Conservation (phyloP, 2,888 invertebrate genomes). For the Andrena hattorfiana region DNA sequence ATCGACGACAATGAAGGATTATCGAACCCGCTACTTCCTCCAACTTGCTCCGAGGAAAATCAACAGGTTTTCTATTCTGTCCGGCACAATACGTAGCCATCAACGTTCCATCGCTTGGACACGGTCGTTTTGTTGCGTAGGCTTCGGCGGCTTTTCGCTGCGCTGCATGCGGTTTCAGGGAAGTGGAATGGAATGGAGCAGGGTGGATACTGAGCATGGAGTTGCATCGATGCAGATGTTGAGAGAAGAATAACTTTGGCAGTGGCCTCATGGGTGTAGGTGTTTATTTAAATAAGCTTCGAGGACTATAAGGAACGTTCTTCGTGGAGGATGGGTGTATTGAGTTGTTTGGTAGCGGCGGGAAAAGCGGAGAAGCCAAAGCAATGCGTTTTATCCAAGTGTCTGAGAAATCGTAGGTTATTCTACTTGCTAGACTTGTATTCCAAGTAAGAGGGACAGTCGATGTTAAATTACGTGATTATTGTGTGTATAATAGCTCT, state of each 20-base stretch:
- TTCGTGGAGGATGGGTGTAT: no score
- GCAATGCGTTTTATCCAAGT: no score
- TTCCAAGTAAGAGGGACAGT: no score
- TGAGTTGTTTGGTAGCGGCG: no score
- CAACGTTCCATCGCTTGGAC: constrained; percentile 40
- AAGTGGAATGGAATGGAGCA: background rate
- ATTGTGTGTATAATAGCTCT: no score
- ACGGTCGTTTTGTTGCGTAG: constrained; percentile 14
- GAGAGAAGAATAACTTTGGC: constrained; percentile 18
- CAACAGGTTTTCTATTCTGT: constrained; percentile 68
- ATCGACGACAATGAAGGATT: constrained; percentile 8
- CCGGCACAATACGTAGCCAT: constrained; percentile 40
- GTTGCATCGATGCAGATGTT: background rate
- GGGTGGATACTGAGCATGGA: background rate
- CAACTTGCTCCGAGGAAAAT: constrained; percentile 49
- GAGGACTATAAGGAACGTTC: no score
- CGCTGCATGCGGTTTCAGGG: constrained; percentile 12
- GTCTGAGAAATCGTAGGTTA: no score
- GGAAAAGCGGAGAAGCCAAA: no score
- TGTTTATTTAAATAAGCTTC: background rate
- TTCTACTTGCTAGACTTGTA: no score
- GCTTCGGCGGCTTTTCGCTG: constrained; percentile 12
- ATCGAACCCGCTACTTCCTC: constrained; percentile 20
- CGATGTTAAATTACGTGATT: no score
- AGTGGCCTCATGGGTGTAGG: background rate